phyloP scores from a whole-genome alignment of 2,888 invertebrate species.

The Zaprionus obscuricornis region DNA sequence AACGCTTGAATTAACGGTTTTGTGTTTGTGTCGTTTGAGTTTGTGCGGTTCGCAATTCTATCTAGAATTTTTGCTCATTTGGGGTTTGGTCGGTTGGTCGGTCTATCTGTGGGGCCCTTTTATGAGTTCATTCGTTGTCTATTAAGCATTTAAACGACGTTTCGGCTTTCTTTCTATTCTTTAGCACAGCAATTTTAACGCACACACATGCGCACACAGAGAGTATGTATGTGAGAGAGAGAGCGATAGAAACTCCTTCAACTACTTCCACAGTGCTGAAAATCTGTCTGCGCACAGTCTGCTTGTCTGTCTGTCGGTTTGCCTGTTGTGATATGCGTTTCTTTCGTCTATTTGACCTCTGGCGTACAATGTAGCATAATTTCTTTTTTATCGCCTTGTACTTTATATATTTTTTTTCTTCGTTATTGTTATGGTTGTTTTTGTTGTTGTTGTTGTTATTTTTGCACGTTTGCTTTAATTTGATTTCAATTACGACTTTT shows the following conservation, averaged over 20 bases:
- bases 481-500: constrained; percentile 75
- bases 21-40: constrained; percentile 26
- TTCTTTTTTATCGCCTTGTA: constrained; percentile 70
- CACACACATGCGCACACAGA: no score
- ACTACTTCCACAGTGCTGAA: constrained; percentile 40
- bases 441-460: constrained; percentile 21
- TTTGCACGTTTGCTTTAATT: constrained; percentile 70
- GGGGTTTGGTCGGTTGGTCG: constrained; percentile 29
- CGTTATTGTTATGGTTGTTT: constrained; percentile 15
- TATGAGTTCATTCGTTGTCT: constrained; percentile 67
- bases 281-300: constrained; percentile 1
- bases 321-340: constrained; percentile 20
- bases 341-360: constrained; percentile 52
- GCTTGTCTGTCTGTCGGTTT: neutral
- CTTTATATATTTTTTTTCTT: constrained; percentile 31
- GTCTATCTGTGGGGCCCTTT: constrained; percentile 48
- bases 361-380: constrained; percentile 76
- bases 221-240: constrained; percentile 19
- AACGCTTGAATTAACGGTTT: constrained; percentile 65
- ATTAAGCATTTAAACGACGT: constrained; percentile 48
- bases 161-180: constrained; percentile 36
- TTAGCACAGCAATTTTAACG: constrained; percentile 41
- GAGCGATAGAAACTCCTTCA: constrained; percentile 11
- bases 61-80: no score
- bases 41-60: constrained; percentile 29